Percentiles rank a stretch among this genome's conserved stretches.
These are phyloP conservation scores for Lanius collurio DNA, from an alignment of 2,113 vertebrate genomes.

Conservation along the genomic window DNA sequence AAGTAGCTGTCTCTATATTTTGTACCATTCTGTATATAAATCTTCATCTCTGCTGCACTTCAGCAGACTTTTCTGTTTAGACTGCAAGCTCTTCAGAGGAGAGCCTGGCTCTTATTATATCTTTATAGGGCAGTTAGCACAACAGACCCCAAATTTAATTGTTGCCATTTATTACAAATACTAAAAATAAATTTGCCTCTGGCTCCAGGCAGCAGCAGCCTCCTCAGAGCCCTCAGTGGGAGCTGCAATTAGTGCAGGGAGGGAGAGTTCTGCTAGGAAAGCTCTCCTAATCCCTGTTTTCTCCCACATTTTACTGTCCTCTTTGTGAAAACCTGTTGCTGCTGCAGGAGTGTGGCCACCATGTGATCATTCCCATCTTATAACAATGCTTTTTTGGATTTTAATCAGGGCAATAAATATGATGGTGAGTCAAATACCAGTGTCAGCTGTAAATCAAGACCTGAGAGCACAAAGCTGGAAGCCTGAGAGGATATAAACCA, in stretches of 20 bases:
- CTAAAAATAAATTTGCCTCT: neutral
- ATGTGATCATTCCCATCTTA: neutral
- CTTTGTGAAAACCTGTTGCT: neutral
- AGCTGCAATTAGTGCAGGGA: neutral
- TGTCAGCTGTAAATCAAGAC: slow-evolving; percentile 54
- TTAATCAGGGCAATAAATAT: slow-evolving; percentile 59
- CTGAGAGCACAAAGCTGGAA: slow-evolving; percentile 26
- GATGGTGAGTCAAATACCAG: slow-evolving; percentile 8
- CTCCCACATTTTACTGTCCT: neutral
- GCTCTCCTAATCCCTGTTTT: neutral
- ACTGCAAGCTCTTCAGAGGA: neutral
- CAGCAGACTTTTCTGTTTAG: neutral
- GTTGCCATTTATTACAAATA: neutral
- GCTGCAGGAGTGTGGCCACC: neutral
- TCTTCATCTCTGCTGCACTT: neutral
- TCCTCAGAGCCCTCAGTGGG: neutral
- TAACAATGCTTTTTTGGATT: slow-evolving; percentile 46
- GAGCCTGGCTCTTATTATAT: neutral
- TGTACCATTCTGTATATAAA: neutral
- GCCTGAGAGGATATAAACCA: slow-evolving; percentile 49
- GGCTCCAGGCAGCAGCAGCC: neutral
- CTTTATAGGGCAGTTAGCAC: neutral
- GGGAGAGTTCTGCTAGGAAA: neutral
- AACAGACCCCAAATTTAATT: neutral
- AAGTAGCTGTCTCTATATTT: neutral